Base-by-base conservation (phyloP, 1,140 invertebrate species). In the Drosophila bocki region DNA sequence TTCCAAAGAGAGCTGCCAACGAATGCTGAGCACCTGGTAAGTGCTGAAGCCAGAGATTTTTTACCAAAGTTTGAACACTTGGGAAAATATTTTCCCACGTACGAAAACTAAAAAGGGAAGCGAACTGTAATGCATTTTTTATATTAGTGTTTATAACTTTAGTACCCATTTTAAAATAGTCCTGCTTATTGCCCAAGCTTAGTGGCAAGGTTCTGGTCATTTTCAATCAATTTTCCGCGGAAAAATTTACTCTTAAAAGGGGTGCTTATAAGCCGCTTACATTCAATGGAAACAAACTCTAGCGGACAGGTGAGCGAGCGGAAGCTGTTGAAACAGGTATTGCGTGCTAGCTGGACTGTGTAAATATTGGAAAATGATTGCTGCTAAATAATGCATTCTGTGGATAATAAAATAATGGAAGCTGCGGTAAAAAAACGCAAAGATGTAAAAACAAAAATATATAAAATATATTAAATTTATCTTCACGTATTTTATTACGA, bases 11-110 rank as follows among this genome's bases (percentile, higher is more conserved):
- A 59, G 35, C 60, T 61, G 37, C 45, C 68, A 12, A n/a, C 6
- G 11, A 29, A 51, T 50, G 44, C 83, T 87, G 83, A 17, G 51
- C 79, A 77, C 83, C 83, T 87, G 83, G 50, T 80, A 60, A 48
- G 32, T 51, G 54, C 41, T 37, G 44, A 54, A 60, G 37, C 12
- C 15, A 37, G 59, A 4, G 19, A 77, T 48, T 62, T 70, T 78
- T 78, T 51, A 44, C 29, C 5, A 48, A 51, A 19, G 17, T 22
- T 17, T 2, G 1, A 48, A 47, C 54, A 54, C 37, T 32, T 9
- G 3, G 26, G 3, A 32, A 50, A 50, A 29, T 29, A 15, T n/a
- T 5, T 44, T 5, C 12, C 1, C 12, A 4, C 9, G 3, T 37
- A 8, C n/a, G 1, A 42, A n/a, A n/a, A 8, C 41, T 42, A 17